These are phyloP conservation scores for Nephrocerus scutellatus DNA, from an alignment of 2,888 invertebrate species.

Conservation along the genomic window DNA sequence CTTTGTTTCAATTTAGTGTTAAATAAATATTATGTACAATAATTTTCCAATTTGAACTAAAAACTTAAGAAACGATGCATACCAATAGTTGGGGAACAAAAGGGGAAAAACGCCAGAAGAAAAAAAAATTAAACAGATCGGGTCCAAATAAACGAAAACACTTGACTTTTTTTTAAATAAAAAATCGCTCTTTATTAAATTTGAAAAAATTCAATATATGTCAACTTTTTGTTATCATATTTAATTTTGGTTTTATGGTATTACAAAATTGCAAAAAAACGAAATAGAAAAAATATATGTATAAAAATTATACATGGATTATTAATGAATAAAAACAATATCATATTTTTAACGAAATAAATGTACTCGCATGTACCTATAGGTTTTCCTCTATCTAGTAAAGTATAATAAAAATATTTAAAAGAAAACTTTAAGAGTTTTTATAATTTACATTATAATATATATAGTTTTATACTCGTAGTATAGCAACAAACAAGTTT, in stretches of 20 bases:
- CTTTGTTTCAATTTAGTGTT: constrained; percentile 7
- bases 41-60: neutral
- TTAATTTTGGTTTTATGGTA: constrained; percentile 7
- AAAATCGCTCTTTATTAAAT: constrained; percentile 18
- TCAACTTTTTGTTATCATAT: constrained; percentile 10
- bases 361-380: too few species aligned
- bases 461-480: too few species aligned
- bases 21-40: neutral
- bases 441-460: too few species aligned
- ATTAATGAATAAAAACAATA: too few species aligned
- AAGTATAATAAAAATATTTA: too few species aligned
- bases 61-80: neutral
- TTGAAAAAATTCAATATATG: constrained; percentile 19
- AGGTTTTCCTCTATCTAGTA: too few species aligned
- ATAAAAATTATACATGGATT: neutral
- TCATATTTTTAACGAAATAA: too few species aligned
- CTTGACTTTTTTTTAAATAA: constrained; percentile 16
- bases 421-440: too few species aligned
- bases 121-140: constrained; percentile 5
- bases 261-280: constrained; percentile 20
- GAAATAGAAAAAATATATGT: neutral
- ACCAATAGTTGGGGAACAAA: constrained; percentile 4
- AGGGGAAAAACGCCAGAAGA: constrained; percentile 3
- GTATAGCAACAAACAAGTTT: too few species aligned
- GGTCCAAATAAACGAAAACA: constrained; percentile 10